Conservation (phyloP, 2,797 vertebrate genomes). For the Chloroceryle amazona region DNA sequence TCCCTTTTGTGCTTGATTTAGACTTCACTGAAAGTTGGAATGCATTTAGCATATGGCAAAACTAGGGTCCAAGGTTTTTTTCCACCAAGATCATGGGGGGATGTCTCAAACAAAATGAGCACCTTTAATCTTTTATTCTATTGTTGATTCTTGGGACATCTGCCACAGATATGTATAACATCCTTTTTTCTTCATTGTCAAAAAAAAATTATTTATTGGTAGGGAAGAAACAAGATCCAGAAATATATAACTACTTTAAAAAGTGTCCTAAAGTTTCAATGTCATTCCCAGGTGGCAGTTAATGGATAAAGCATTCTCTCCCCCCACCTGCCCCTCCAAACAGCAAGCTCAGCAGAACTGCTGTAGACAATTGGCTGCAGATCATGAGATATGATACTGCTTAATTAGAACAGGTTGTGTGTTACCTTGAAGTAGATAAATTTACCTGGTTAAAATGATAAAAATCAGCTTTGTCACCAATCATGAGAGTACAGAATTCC, state of each 20-base stretch:
- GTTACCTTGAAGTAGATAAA: constrained; percentile 65
- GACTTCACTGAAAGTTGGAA: background rate
- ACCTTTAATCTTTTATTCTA: constrained; percentile 39
- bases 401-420: constrained; percentile 72
- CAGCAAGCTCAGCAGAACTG: constrained; percentile 65
- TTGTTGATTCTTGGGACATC: constrained; percentile 7
- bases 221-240: background rate
- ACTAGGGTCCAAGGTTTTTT: background rate
- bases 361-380: constrained; percentile 46
- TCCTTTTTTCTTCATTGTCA: constrained; percentile 18
- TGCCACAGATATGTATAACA: background rate
- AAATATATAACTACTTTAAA: constrained; percentile 22
- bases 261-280: constrained; percentile 53
- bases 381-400: constrained; percentile 68
- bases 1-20: background rate
- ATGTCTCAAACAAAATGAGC: background rate
- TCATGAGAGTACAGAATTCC: background rate
- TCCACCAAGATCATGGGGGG: background rate
- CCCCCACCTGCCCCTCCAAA: background rate
- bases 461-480: constrained; percentile 27
- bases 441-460: constrained; percentile 39
- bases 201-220: constrained; percentile 49
- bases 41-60: background rate
- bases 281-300: constrained; percentile 61
- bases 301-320: constrained; percentile 72